Base-by-base conservation (phyloP, 2,113 vertebrate species). In the Phalacrocorax aristotelis region DNA sequence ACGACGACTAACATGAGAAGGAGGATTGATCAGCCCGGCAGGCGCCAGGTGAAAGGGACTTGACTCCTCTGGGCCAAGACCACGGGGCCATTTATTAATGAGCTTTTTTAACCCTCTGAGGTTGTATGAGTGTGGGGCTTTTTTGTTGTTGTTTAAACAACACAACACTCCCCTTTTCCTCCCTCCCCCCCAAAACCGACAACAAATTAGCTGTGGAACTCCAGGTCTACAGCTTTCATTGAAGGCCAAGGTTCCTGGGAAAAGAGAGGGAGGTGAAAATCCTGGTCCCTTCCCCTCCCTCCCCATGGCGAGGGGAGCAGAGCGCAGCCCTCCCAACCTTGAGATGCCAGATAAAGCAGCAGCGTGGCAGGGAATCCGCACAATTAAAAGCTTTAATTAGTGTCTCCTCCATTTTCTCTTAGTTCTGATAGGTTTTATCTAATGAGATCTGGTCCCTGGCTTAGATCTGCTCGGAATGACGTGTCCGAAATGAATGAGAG, bases 331-430 rank as follows among this genome's bases (percentile, higher is more conserved):
- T 93, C 95, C 98, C 98, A 98, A 98, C 98, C 98, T 96, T 95
- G 97, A 98, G 99, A 99, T 99, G 98, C 96, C 98, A 99, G 99
- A 99, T 99, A 99, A 99, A 99, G 98, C 98, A 97, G 98, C 98
- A 98, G 98, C 98, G 98, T 99, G 98, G 99, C 99, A 99, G 99
- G 98, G 98, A 99, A 99, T 99, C 99, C 97, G 98, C 99, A 99
- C 99, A 99, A 99, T 99, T 99, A 99, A 99, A 99, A 99, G 99
- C 99, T 99, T 99, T 99, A 99, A 99, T 99, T 99, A 99, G 99
- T 99, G 99, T 98, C 98, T 99, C 99, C 99, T 99, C 99, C 99
- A 99, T 99, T 99, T 99, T 99, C 98, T 98, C 99, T 99, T 99
- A 98, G 98, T 99, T 99, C 99, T 99, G 99, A 99, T 99, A 99